Evolutionary conservation across 2,888 invertebrate genomes (phyloP).

Genomic region (Netelia fuscicornis): DNA sequence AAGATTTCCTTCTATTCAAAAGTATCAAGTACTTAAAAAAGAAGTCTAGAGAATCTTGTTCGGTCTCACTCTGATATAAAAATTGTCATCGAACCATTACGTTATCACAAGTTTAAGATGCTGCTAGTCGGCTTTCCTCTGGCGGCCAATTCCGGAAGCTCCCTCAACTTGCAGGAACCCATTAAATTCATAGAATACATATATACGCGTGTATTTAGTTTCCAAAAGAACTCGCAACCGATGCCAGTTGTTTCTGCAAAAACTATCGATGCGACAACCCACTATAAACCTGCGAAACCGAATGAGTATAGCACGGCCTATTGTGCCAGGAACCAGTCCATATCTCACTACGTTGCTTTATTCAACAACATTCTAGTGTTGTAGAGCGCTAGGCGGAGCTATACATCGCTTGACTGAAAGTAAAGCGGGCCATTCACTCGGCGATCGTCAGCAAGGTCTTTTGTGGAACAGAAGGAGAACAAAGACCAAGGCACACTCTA

Average conservation of each 20-base stretch:
- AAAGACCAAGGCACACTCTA: slow-evolving; percentile 9
- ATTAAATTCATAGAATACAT: background rate
- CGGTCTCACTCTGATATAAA: too few relatives aligned
- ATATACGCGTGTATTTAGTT: background rate
- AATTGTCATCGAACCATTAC: background rate
- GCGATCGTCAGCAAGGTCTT: slow-evolving; percentile 29
- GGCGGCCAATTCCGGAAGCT: background rate
- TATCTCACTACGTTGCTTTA: background rate
- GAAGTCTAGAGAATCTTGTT: too few relatives aligned
- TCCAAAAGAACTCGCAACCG: background rate
- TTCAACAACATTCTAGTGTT: background rate
- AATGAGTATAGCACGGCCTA: too few relatives aligned
- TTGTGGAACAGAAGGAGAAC: slow-evolving; percentile 25
- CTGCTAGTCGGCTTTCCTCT: background rate
- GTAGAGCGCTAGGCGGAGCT: slow-evolving; percentile 42
- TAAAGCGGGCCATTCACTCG: slow-evolving; percentile 29
- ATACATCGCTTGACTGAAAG: slow-evolving; percentile 26
- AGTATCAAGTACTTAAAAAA: too few relatives aligned
- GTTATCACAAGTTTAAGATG: background rate
- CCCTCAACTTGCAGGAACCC: background rate
- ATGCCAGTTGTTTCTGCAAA: background rate
- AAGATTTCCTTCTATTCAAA: too few relatives aligned
- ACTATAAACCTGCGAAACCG: too few relatives aligned
- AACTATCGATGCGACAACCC: too few relatives aligned
- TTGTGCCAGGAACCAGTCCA: background rate